These are phyloP conservation scores for Channa striata DNA, from an alignment of 2,797 vertebrate species.

Conservation along the genomic window DNA sequence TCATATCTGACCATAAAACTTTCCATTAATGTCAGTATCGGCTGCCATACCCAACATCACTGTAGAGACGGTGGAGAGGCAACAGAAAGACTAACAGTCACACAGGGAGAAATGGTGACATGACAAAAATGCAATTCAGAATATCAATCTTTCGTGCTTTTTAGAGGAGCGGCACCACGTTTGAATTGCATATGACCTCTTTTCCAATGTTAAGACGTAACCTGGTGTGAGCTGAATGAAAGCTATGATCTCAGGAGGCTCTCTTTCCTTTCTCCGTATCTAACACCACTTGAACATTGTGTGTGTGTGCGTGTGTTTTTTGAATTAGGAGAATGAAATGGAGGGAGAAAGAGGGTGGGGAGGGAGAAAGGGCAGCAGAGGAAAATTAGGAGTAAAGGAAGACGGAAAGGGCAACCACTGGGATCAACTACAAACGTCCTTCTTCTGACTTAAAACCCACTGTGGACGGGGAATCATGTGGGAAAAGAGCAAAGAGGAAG, in stretches of 20 bases:
- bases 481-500: conserved; percentile 63
- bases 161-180: conserved; percentile 1
- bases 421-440: conserved; percentile 56
- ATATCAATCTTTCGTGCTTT: conserved; percentile 1
- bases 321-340: conserved; percentile 21
- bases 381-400: conserved; percentile 41
- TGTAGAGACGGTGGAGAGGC: conserved; percentile 51
- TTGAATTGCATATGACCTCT: conserved; percentile 50
- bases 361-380: conserved; percentile 26
- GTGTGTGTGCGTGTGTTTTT: conserved; percentile 10
- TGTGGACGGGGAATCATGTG: conserved; percentile 59
- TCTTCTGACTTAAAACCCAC: conserved; percentile 40
- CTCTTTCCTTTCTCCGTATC: conserved; percentile 18
- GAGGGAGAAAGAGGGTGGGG: not conserved
- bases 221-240: conserved; percentile 6
- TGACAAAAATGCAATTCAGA: not conserved
- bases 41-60: conserved; percentile 72
- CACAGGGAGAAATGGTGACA: conserved; percentile 1
- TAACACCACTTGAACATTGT: conserved; percentile 12
- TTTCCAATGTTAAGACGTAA: conserved; percentile 33
- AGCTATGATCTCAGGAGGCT: conserved; percentile 28
- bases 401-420: conserved; percentile 54
- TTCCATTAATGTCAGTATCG: conserved; percentile 63
- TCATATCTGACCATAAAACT: conserved; percentile 16
- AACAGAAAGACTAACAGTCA: conserved; percentile 23